A percentile compares a stretch with the other conserved stretches of the same genome.
Evolutionary conservation across 1,140 invertebrate species (phyloP).

Genomic region (Drosophila asahinai): DNA sequence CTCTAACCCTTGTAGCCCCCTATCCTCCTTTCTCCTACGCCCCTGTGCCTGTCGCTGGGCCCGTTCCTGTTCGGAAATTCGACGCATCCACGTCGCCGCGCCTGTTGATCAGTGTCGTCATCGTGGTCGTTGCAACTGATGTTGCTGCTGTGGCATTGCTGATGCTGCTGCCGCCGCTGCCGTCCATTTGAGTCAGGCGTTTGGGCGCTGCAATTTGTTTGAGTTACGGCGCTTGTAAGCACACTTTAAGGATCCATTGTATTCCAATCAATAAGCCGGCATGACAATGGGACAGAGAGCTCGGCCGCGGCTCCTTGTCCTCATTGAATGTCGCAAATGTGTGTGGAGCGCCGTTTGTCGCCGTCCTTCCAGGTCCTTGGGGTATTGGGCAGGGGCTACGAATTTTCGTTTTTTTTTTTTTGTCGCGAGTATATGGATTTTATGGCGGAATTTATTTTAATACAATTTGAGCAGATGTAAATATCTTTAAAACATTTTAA

Average conservation of each 20-base stretch:
- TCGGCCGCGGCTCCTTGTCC: constrained; percentile 35
- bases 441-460: not conserved
- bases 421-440: not conserved
- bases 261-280: constrained; percentile 84
- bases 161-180: constrained; percentile 23
- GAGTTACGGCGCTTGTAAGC: constrained; percentile 85
- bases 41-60: not conserved
- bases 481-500: too few species aligned
- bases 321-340: constrained; percentile 65
- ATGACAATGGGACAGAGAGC: constrained; percentile 72
- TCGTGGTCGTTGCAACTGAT: constrained; percentile 31
- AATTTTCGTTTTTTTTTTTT: not conserved
- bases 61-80: constrained; percentile 16
- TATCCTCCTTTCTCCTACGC: not conserved
- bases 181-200: constrained; percentile 67
- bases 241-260: constrained; percentile 85
- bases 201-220: constrained; percentile 84
- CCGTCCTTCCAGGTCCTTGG: constrained; percentile 39
- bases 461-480: not conserved
- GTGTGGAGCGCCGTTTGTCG: constrained; percentile 66
- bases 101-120: constrained; percentile 78
- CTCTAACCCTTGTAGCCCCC: constrained; percentile 9
- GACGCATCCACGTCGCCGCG: constrained; percentile 63
- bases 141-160: constrained; percentile 23
- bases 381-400: constrained; percentile 13